phyloP scores from a whole-genome alignment of 2,113 vertebrate genomes.

The Hippoglossus stenolepis region DNA sequence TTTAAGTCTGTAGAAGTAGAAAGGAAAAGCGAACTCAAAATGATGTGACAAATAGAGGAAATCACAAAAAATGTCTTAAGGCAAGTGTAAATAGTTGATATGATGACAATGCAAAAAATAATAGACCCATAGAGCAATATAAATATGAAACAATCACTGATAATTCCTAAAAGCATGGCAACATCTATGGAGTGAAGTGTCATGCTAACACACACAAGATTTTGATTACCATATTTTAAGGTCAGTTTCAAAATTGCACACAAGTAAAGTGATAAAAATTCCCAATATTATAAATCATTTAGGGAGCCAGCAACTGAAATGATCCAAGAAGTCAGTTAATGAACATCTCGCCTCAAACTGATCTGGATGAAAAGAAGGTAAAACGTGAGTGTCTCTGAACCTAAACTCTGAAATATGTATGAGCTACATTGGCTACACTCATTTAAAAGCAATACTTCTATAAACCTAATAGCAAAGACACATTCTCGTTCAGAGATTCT shows the following conservation, averaged over 20 bases:
- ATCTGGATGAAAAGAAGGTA: background rate
- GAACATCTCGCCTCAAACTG: background rate
- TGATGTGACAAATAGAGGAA: background rate
- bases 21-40: background rate
- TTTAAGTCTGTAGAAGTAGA: slow-evolving; percentile 43
- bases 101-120: background rate
- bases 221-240: background rate
- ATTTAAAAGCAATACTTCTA: slow-evolving; percentile 17
- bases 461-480: slow-evolving; percentile 3
- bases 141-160: slow-evolving; percentile 4
- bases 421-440: background rate
- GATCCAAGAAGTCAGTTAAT: slow-evolving; percentile 13
- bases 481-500: slow-evolving; percentile 8
- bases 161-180: background rate
- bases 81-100: slow-evolving; percentile 21
- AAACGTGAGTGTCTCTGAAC: background rate
- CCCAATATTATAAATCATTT: background rate
- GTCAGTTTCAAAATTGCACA: slow-evolving; percentile 14
- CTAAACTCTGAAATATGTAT: slow-evolving; percentile 1
- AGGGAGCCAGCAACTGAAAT: background rate
- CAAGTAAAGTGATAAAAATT: slow-evolving; percentile 21
- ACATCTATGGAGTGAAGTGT: slow-evolving; percentile 13
- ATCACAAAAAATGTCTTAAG: slow-evolving; percentile 14
- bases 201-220: slow-evolving; percentile 5
- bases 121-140: slow-evolving; percentile 3